Conservation (phyloP, 2,113 vertebrate species). For the Podarcis cretensis region DNA sequence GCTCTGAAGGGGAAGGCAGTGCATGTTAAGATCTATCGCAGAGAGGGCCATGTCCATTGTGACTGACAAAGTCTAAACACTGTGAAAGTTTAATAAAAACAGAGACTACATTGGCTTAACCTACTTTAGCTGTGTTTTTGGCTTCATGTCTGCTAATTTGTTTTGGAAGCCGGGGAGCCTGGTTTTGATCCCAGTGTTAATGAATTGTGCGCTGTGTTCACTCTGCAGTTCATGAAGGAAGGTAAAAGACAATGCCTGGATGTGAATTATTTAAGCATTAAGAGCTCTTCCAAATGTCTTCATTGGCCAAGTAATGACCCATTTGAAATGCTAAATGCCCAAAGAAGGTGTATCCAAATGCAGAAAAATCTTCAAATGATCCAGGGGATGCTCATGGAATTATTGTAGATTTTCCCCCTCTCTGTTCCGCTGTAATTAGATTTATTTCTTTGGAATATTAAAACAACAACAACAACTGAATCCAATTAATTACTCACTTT, state of each 20-base stretch:
- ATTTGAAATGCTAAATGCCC: conserved; percentile 49
- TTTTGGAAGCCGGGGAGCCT: conserved; percentile 68
- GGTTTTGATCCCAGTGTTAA: conserved; percentile 68
- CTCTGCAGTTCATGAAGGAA: conserved; percentile 51
- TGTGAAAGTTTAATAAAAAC: conserved; percentile 66
- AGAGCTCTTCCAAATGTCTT: conserved; percentile 37
- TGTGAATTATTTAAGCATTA: conserved; percentile 55
- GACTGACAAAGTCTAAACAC: conserved; percentile 62
- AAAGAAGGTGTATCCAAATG: conserved; percentile 48
- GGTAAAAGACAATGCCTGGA: conserved; percentile 53
- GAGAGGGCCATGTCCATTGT: conserved; percentile 47
- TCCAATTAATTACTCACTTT: conserved; percentile 56
- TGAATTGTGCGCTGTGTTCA: conserved; percentile 62
- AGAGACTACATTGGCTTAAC: conserved; percentile 62
- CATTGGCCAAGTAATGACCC: conserved; percentile 59
- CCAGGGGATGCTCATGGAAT: conserved; percentile 24
- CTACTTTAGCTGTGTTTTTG: conserved; percentile 62
- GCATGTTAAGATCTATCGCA: conserved; percentile 42
- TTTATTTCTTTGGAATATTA: conserved; percentile 57
- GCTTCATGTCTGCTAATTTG: conserved; percentile 64
- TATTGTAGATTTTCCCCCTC: background rate
- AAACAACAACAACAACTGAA: conserved; percentile 28
- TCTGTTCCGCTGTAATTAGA: conserved; percentile 44
- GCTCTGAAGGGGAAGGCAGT: conserved; percentile 28
- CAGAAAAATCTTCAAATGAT: conserved; percentile 52